A percentile compares a stretch with the other conserved stretches of the same genome.
Evolutionary conservation across 2,888 invertebrate genomes (phyloP).

Genomic region (Epistrophe grossulariae): DNA sequence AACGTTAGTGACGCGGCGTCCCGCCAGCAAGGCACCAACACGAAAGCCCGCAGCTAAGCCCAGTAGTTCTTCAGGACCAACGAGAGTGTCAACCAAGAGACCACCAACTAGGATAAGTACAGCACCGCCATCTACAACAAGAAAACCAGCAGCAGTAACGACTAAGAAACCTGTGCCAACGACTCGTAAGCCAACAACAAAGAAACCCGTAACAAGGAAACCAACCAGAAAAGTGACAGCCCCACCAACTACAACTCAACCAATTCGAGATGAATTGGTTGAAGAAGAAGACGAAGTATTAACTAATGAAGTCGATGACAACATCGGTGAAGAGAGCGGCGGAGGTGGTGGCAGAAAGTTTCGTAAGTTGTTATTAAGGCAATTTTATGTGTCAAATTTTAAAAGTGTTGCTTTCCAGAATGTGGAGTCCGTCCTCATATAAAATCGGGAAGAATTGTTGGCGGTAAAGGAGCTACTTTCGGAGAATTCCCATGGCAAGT

Average conservation of each 20-base stretch:
- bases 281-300: constrained; percentile 81
- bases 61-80: constrained; percentile 77
- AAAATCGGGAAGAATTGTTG: constrained; percentile 93
- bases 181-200: constrained; percentile 81
- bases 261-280: constrained; percentile 80
- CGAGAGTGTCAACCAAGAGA: constrained; percentile 81
- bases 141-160: constrained; percentile 78
- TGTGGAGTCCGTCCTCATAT: constrained; percentile 94
- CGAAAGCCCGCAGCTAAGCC: constrained; percentile 79
- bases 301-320: constrained; percentile 63
- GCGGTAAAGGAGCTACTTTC: constrained; percentile 93
- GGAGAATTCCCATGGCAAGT: constrained; percentile 98
- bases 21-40: constrained; percentile 80
- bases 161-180: constrained; percentile 79
- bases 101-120: constrained; percentile 81
- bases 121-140: constrained; percentile 77
- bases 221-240: constrained; percentile 79
- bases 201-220: constrained; percentile 82
- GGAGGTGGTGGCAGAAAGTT: constrained; percentile 79
- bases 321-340: constrained; percentile 49
- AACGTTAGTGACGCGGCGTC: constrained; percentile 78
- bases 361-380: constrained; percentile 81
- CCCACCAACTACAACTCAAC: constrained; percentile 79
- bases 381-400: constrained; percentile 74
- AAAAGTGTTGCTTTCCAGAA: constrained; percentile 85